These are phyloP conservation scores for Oeneis ivallda DNA, from an alignment of 2,888 invertebrate species.

Conservation along the genomic window DNA sequence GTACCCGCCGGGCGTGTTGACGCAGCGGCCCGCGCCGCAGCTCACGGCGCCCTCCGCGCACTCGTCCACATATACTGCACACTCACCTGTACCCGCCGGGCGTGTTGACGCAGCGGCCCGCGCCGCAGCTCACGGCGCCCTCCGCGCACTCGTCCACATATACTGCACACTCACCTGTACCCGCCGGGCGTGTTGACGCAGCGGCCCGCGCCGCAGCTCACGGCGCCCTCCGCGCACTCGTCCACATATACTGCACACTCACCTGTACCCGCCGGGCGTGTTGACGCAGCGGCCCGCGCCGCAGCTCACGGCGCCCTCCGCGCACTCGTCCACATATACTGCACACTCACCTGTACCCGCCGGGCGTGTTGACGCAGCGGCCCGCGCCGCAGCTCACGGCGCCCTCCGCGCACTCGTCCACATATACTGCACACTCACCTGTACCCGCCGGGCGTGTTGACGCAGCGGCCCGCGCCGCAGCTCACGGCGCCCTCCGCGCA, in stretches of 20 bases:
- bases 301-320: slow-evolving; percentile 89
- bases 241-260: too few relatives aligned
- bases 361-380: slow-evolving; percentile 90
- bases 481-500: slow-evolving; percentile 88
- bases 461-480: slow-evolving; percentile 90
- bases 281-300: slow-evolving; percentile 91
- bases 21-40: slow-evolving; percentile 90
- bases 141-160: slow-evolving; percentile 85
- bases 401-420: slow-evolving; percentile 85
- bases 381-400: slow-evolving; percentile 91
- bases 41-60: slow-evolving; percentile 88
- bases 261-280: slow-evolving; percentile 91
- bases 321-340: slow-evolving; percentile 83
- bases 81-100: slow-evolving; percentile 90
- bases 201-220: slow-evolving; percentile 89
- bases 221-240: slow-evolving; percentile 86
- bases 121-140: slow-evolving; percentile 89
- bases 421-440: too few relatives aligned
- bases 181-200: slow-evolving; percentile 92
- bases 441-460: slow-evolving; percentile 92
- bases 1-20: slow-evolving; percentile 92
- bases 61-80: too few relatives aligned
- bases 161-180: slow-evolving; percentile 89
- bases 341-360: slow-evolving; percentile 90
- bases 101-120: slow-evolving; percentile 90